phyloP scores from a whole-genome alignment of 1,140 invertebrate genomes.

The Drosophila kohkoa region DNA sequence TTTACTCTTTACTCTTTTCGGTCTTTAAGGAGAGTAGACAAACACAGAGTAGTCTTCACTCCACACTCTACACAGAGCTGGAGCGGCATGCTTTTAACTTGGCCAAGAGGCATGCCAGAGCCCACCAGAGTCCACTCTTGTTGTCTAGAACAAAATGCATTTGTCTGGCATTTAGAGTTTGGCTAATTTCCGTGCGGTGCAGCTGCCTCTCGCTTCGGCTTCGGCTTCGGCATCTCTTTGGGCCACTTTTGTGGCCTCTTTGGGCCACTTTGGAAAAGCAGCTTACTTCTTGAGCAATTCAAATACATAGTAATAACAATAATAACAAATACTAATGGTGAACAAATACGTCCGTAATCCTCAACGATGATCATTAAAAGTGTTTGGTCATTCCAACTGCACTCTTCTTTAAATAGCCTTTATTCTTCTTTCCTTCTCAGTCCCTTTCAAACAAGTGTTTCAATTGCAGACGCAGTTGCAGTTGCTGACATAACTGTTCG shows the following conservation, averaged over 20 bases:
- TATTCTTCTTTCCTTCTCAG: background rate
- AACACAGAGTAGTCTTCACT: slow-evolving; percentile 33
- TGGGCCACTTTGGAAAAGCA: slow-evolving; percentile 33
- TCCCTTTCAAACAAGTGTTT: slow-evolving; percentile 31
- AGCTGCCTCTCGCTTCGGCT: slow-evolving; percentile 35
- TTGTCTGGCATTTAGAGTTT: slow-evolving; percentile 82
- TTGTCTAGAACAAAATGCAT: slow-evolving; percentile 78
- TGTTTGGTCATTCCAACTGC: slow-evolving; percentile 64
- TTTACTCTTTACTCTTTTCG: slow-evolving; percentile 5
- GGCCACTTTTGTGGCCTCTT: slow-evolving; percentile 36
- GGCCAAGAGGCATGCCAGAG: slow-evolving; percentile 44
- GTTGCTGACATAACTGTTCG: slow-evolving; percentile 40
- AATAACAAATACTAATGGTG: slow-evolving; percentile 84
- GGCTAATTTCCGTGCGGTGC: slow-evolving; percentile 74
- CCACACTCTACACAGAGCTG: slow-evolving; percentile 10
- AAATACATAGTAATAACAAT: slow-evolving; percentile 84
- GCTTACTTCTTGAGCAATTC: slow-evolving; percentile 79
- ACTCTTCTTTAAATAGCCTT: background rate
- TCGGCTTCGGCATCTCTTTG: slow-evolving; percentile 13
- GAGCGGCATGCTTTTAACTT: slow-evolving; percentile 56
- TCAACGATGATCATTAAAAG: slow-evolving; percentile 61
- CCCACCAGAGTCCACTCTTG: slow-evolving; percentile 7
- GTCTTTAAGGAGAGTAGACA: slow-evolving; percentile 46
- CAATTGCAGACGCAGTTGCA: slow-evolving; percentile 33
- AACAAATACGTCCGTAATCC: slow-evolving; percentile 69